Conservation (phyloP, 53 echinoderm and acorn worm genomes). For the Antedon mediterranea region DNA sequence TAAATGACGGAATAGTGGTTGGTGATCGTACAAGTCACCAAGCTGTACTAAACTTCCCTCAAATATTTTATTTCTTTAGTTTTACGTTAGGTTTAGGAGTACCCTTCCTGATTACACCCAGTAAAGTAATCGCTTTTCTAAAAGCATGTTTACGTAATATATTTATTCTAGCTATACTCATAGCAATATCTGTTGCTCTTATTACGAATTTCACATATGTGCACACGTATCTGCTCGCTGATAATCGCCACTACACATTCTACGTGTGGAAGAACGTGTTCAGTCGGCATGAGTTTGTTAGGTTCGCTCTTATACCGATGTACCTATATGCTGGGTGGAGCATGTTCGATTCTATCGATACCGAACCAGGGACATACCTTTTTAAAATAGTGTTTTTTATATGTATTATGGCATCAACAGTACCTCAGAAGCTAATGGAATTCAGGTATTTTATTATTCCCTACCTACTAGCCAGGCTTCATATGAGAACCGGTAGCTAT, state of each 20-base stretch:
- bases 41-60: slow-evolving; percentile 68
- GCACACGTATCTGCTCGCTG: slow-evolving; percentile 77
- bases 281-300: slow-evolving; percentile 41
- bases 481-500: slow-evolving; percentile 39
- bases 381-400: slow-evolving; percentile 53
- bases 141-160: slow-evolving; percentile 27
- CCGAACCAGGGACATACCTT: slow-evolving; percentile 5
- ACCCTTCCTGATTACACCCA: slow-evolving; percentile 37
- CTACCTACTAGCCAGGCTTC: slow-evolving; percentile 53
- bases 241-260: slow-evolving; percentile 86
- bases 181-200: slow-evolving; percentile 23
- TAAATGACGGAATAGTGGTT: slow-evolving; percentile 80
- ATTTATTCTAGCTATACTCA: slow-evolving; percentile 19
- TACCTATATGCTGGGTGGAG: slow-evolving; percentile 78
- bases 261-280: slow-evolving; percentile 79
- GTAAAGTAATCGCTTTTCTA: slow-evolving; percentile 29
- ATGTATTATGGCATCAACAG: slow-evolving; percentile 46
- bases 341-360: slow-evolving; percentile 40
- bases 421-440: slow-evolving; percentile 84
- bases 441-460: slow-evolving; percentile 90
- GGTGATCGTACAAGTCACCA: slow-evolving; percentile 67
- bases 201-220: slow-evolving; percentile 62
- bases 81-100: slow-evolving; percentile 51
- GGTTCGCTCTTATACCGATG: slow-evolving; percentile 49
- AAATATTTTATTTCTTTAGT: slow-evolving; percentile 68